Base-by-base conservation (phyloP, 2,888 invertebrate species). In the Drosophila eohydei region DNA sequence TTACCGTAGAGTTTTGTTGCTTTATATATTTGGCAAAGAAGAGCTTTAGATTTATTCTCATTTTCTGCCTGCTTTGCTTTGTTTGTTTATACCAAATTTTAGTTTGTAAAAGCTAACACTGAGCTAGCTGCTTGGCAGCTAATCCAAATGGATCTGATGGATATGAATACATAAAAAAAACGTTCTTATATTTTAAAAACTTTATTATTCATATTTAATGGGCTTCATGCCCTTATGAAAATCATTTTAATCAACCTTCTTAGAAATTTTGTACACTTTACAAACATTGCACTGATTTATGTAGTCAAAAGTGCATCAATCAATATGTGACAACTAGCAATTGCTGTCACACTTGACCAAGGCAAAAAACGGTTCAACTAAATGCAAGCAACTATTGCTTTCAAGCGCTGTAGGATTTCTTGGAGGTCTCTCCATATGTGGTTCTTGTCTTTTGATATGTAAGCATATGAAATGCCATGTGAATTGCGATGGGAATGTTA, bases 331-430 rank as follows among this genome's bases (percentile, higher is more conserved):
- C 51, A 52, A 14, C 9, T 21, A 12, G 8, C 51, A 51, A 34
- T 34, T 51, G 34, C 4, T 12, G 21, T 6, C 6, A 2, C 4
- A 28, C 38, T 28, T 30, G 40, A 11, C 16, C 38, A 30, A 8
- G 4, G n/a, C 11, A 14, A 26, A 28, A 52, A 14, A n/a, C 28
- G 4, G 9, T 26, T n/a, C 9, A 12, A 7, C 26, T 38, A 16
- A 55, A 14, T 21, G 28, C 12, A 16, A 55, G 30, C 55, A 21
- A 32, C 11, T 12, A 4, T 21, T 16, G 21, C 34, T 34, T 34
- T 21, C 12, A 16, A 32, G 32, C 32, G 16, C 55, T 4, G 55
- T 41, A 55, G 55, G 55, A 55, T 40, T 21, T 41, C 1, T 38
- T 6, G 16, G 32, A 55, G 55, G 55, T 21, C 32, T 16, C n/a